These are phyloP conservation scores for Tachystola acroxantha DNA, from an alignment of 2,888 invertebrate genomes.

Conservation along the genomic window DNA sequence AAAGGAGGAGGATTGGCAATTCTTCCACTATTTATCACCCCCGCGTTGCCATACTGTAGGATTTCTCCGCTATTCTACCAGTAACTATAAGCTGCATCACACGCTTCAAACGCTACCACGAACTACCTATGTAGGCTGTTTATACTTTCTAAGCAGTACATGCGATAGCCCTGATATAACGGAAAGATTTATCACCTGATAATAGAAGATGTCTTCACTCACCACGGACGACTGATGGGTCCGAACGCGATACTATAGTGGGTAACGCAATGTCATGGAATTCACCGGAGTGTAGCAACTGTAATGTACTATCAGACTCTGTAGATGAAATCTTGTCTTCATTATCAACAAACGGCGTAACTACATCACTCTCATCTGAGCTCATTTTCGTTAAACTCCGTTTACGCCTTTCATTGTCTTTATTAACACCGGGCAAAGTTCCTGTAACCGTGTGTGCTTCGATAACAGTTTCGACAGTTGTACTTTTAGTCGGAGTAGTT, in stretches of 20 bases:
- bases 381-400: slow-evolving; percentile 28
- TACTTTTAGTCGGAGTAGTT: slow-evolving; percentile 28
- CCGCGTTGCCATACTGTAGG: too few species aligned
- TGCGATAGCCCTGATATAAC: slow-evolving; percentile 66
- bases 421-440: slow-evolving; percentile 11
- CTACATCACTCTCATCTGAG: slow-evolving; percentile 62
- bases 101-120: slow-evolving; percentile 21
- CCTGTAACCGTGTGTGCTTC: slow-evolving; percentile 20
- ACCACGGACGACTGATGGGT: slow-evolving; percentile 71
- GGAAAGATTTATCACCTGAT: slow-evolving; percentile 73
- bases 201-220: slow-evolving; percentile 76
- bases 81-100: slow-evolving; percentile 10
- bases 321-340: slow-evolving; percentile 21
- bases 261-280: slow-evolving; percentile 72
- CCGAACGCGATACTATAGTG: slow-evolving; percentile 60
- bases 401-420: slow-evolving; percentile 15
- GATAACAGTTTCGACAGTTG: slow-evolving; percentile 28
- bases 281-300: slow-evolving; percentile 71
- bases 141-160: slow-evolving; percentile 54
- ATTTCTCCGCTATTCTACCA: too few species aligned
- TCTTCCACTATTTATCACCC: too few species aligned
- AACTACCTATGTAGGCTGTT: slow-evolving; percentile 31
- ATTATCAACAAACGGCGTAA: slow-evolving; percentile 41
- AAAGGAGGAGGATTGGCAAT: too few species aligned
- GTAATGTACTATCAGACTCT: slow-evolving; percentile 25